A percentile compares a stretch with the other conserved stretches of the same genome.
phyloP scores from a whole-genome alignment of 2,113 vertebrate species.

The Ammodytes marinus region DNA sequence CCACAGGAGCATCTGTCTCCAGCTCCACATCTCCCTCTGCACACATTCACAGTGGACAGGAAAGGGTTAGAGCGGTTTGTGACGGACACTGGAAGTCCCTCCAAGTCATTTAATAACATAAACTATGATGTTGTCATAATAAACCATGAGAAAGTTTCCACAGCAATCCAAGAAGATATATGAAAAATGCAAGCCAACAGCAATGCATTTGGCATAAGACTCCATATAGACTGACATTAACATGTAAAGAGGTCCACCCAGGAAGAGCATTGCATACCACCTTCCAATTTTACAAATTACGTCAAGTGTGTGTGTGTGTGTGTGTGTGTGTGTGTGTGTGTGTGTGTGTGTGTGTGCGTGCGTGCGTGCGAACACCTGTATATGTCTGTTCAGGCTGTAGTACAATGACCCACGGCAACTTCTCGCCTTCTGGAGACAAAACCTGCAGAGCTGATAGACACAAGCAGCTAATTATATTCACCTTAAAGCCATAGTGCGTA shows the following conservation, averaged over 20 bases:
- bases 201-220: background rate
- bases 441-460: slow-evolving; percentile 66
- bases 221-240: background rate
- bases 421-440: slow-evolving; percentile 64
- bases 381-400: slow-evolving; percentile 60
- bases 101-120: background rate
- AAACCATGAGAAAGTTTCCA: background rate
- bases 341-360: background rate
- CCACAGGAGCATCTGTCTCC: background rate
- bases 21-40: slow-evolving; percentile 7
- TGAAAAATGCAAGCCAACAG: background rate
- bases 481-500: too few species aligned
- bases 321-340: slow-evolving; percentile 17
- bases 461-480: background rate
- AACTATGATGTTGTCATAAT: too few species aligned
- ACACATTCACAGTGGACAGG: background rate
- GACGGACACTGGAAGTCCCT: background rate
- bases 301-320: background rate
- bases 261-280: background rate
- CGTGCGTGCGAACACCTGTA: slow-evolving; percentile 47
- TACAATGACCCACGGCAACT: slow-evolving; percentile 69
- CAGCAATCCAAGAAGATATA: background rate
- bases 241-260: background rate
- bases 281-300: background rate
- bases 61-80: background rate